Percentiles rank a stretch among this genome's conserved stretches.
These are phyloP conservation scores for Slavum lentiscoides DNA, from an alignment of 2,888 invertebrate genomes.

Conservation along the genomic window DNA sequence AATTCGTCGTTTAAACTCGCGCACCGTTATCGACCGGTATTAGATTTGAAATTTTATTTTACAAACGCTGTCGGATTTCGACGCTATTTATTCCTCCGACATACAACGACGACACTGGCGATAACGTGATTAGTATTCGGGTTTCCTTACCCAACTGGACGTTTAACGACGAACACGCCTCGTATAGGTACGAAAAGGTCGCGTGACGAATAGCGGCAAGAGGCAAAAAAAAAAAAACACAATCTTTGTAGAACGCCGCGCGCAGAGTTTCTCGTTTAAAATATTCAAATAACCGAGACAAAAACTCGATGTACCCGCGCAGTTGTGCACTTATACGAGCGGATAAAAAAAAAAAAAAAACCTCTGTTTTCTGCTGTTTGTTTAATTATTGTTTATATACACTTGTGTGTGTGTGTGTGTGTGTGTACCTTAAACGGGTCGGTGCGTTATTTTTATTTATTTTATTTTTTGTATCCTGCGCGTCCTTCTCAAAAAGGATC, in stretches of 20 bases:
- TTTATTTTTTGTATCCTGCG: background rate
- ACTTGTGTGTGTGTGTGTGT: too few relatives aligned
- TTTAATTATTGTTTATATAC: slow-evolving; percentile 25
- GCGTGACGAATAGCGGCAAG: too few relatives aligned
- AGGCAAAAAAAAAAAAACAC: background rate
- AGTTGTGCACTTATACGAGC: slow-evolving; percentile 5
- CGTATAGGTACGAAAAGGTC: too few relatives aligned
- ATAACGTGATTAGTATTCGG: too few relatives aligned
- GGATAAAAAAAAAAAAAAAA: slow-evolving; percentile 1
- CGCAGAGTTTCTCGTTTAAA: background rate
- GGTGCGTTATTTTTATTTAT: background rate
- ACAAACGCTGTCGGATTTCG: too few relatives aligned
- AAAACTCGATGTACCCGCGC: background rate
- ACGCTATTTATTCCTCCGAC: too few relatives aligned
- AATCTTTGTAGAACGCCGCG: background rate
- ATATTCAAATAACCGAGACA: slow-evolving; percentile 13
- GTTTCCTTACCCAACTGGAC: too few relatives aligned
- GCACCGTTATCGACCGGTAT: too few relatives aligned
- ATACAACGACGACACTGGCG: too few relatives aligned
- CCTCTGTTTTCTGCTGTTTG: slow-evolving; percentile 8
- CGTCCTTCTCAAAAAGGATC: slow-evolving; percentile 12
- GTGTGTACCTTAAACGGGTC: slow-evolving; percentile 12
- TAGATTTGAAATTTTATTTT: too few relatives aligned
- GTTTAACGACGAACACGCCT: too few relatives aligned
- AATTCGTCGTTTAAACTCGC: too few relatives aligned